These are phyloP conservation scores for Apotomis betuletana DNA, from an alignment of 2,888 invertebrate species.

Conservation along the genomic window DNA sequence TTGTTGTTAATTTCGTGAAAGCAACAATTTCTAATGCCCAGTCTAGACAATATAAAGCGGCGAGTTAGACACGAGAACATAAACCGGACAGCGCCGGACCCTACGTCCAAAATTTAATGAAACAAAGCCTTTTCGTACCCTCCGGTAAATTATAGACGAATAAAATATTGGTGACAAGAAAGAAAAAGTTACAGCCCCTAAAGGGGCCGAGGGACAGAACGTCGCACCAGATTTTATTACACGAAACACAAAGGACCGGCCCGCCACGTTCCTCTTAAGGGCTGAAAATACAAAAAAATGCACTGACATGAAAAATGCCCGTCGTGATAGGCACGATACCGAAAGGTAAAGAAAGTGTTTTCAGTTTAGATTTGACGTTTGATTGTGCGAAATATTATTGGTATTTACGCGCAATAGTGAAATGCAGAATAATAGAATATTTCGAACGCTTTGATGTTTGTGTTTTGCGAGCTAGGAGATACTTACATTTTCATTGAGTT, in stretches of 20 bases:
- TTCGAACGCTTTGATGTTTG: not conserved
- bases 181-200: slow-evolving; percentile 72
- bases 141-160: slow-evolving; percentile 71
- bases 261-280: slow-evolving; percentile 62
- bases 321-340: slow-evolving; percentile 37
- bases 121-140: slow-evolving; percentile 63
- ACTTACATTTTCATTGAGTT: no score
- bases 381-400: slow-evolving; percentile 6
- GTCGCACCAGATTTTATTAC: slow-evolving; percentile 77
- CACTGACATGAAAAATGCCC: slow-evolving; percentile 52
- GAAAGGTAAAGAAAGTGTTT: slow-evolving; percentile 21
- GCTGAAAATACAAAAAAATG: slow-evolving; percentile 57
- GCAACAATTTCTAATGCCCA: slow-evolving; percentile 27
- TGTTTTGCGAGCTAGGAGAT: not conserved
- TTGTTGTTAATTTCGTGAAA: not conserved
- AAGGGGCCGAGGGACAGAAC: slow-evolving; percentile 66
- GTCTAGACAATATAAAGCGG: slow-evolving; percentile 38
- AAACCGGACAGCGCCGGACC: slow-evolving; percentile 54
- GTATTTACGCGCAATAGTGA: not conserved
- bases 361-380: slow-evolving; percentile 13
- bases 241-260: slow-evolving; percentile 61
- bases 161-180: slow-evolving; percentile 74
- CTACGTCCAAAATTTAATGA: slow-evolving; percentile 62
- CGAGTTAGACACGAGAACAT: slow-evolving; percentile 43
- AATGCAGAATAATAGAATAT: not conserved